Evolutionary conservation across 2,888 invertebrate species (phyloP).

Genomic region (Ashinkailepas kermadecensis): DNA sequence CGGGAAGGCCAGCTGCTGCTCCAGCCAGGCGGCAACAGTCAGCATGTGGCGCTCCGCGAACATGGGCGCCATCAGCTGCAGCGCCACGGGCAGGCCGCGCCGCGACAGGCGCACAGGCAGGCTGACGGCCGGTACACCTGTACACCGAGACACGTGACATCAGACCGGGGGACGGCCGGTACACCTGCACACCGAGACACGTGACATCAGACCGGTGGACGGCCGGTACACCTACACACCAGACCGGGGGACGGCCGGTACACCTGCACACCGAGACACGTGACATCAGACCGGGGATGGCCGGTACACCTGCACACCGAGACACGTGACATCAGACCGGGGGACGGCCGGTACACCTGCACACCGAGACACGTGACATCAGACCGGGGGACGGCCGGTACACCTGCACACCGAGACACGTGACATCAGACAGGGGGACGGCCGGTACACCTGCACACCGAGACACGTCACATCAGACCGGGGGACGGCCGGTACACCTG

Average conservation of each 20-base stretch:
- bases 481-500: no score
- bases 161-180: slow-evolving; percentile 71
- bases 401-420: no score
- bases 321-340: no score
- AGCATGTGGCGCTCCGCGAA: slow-evolving; percentile 68
- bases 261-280: background rate
- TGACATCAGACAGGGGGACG: no score
- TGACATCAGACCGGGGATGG: no score
- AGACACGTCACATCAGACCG: no score
- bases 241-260: background rate
- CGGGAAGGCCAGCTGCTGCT: slow-evolving; percentile 41
- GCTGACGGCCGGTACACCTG: slow-evolving; percentile 52
- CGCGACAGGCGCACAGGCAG: slow-evolving; percentile 28
- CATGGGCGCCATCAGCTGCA: slow-evolving; percentile 78
- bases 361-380: no score
- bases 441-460: no score
- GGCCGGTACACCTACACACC: background rate
- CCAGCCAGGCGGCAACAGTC: slow-evolving; percentile 72
- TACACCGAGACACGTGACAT: slow-evolving; percentile 94
- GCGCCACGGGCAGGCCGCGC: slow-evolving; percentile 61
- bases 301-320: no score
- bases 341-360: no score
- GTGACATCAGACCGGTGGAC: background rate
- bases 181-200: background rate
- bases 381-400: no score